Evolutionary conservation across 1,140 invertebrate genomes (phyloP), one percentile per base, ranked within the genome.

Genomic region (Drosophila mauritiana): DNA sequence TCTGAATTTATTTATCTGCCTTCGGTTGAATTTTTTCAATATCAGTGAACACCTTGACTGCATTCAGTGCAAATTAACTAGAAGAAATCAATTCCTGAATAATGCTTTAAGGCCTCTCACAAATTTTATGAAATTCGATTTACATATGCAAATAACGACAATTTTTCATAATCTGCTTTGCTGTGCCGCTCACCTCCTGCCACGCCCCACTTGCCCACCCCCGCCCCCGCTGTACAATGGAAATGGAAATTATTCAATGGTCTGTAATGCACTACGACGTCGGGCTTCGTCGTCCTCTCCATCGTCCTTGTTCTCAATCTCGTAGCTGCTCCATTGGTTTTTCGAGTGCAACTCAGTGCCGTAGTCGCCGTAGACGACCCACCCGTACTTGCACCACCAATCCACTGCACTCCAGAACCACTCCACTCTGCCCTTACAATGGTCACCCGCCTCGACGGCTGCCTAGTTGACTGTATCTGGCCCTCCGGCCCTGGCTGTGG

Each of bases 221-320:
- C 20, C 51, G 8, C 73, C 40, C 56, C 13, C 36, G 48, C 48
- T 56, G 54, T 78, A 91, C 83, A 92, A 92, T 92, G 72, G 85
- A 90, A 92, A 89, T 92, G 73, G 85, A 90, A 92, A 91, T 92
- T 92, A 91, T 91, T 92, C 91, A 92, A 92, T 88, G 78, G 91
- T 80, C 84, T 84, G 84, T 89, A 89, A 89, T 89, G 84, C 84
- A 89, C 80, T 73, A 59, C 58, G 73, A 63, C 75, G 77, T 48
- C 68, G 79, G 78, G 68, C 67, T 53, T 58, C 10, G 43, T 58
- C 12, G 43, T 73, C 22, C 51, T 54, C 39, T 51, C 57, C 36
- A 37, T 63, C 37, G 62, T 59, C 55, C 46, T 61, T 54, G 49
- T 57, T 63, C 75, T 56, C 36, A 53, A 77, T 40, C 73, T 78